Evolutionary conservation across 2,797 vertebrate species (phyloP).

Genomic region (Chelidonichthys spinosus): DNA sequence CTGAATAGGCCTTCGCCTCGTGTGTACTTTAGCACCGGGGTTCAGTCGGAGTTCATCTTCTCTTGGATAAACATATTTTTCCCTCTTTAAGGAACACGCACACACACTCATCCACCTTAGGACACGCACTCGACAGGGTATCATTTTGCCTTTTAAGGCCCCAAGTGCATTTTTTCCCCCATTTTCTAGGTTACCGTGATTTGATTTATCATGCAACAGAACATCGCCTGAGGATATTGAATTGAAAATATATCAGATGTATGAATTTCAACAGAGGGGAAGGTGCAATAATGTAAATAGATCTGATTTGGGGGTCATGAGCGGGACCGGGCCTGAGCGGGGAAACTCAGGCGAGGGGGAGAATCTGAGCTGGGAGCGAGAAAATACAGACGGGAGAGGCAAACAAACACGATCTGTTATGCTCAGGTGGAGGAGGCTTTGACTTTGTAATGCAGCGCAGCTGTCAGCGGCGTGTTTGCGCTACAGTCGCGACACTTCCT

Average conservation of each 20-base stretch:
- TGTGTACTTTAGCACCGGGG: conserved; percentile 50
- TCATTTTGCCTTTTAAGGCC: conserved; percentile 56
- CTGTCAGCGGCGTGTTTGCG: conserved; percentile 38
- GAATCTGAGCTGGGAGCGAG: neutral
- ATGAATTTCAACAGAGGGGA: conserved; percentile 62
- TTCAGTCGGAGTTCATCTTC: conserved; percentile 77
- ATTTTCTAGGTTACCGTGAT: conserved; percentile 65
- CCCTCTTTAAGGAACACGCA: conserved; percentile 33
- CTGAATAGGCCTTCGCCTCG: conserved; percentile 47
- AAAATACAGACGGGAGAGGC: conserved; percentile 14
- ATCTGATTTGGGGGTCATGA: conserved; percentile 62
- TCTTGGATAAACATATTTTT: conserved; percentile 66
- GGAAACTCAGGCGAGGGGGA: conserved; percentile 32
- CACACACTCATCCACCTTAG: neutral
- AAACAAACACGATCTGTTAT: conserved; percentile 45
- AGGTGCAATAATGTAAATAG: conserved; percentile 71
- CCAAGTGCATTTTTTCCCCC: conserved; percentile 31
- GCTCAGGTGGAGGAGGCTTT: conserved; percentile 35
- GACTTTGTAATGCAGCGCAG: conserved; percentile 41
- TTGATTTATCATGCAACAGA: conserved; percentile 69
- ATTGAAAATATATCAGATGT: conserved; percentile 75
- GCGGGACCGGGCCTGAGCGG: conserved; percentile 19
- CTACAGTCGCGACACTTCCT: conserved; percentile 31
- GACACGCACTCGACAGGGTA: conserved; percentile 18
- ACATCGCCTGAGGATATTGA: conserved; percentile 67